Percentiles rank a stretch among this genome's conserved stretches.
These are phyloP conservation scores for Mya arenaria DNA, from an alignment of 1,140 invertebrate species.

Conservation along the genomic window DNA sequence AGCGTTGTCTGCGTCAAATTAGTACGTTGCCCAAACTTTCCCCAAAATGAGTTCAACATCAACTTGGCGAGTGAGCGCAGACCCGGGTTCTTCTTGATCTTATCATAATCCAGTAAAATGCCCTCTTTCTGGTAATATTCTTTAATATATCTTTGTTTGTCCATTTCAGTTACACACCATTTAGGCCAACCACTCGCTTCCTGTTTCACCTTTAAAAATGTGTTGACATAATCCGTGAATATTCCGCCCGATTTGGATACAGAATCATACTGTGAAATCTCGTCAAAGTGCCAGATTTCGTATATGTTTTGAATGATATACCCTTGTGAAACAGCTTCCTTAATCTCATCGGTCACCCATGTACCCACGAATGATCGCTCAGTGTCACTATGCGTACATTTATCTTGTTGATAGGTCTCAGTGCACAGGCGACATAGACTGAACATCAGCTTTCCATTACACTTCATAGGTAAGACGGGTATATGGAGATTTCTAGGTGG, in stretches of 20 bases:
- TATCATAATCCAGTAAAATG: too few species aligned
- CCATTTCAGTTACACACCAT: conserved; percentile 41
- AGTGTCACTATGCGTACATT: conserved; percentile 16
- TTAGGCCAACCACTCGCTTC: conserved; percentile 61
- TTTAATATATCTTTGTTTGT: too few species aligned
- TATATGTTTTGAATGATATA: neutral
- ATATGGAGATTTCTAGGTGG: conserved; percentile 27
- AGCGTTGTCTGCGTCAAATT: too few species aligned
- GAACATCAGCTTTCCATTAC: conserved; percentile 40
- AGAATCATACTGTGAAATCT: conserved; percentile 4
- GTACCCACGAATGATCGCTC: conserved; percentile 24
- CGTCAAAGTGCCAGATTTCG: conserved; percentile 52
- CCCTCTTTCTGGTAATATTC: too few species aligned
- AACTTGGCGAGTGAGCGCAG: too few species aligned
- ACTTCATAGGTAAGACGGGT: conserved; percentile 23
- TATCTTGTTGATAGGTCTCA: neutral
- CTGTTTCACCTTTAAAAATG: conserved; percentile 67
- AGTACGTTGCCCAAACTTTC: too few species aligned
- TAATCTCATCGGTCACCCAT: conserved; percentile 11
- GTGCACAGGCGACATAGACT: conserved; percentile 31
- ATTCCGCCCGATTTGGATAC: conserved; percentile 9
- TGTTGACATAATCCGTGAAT: conserved; percentile 62
- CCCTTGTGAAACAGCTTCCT: too few species aligned
- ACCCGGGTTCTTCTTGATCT: too few species aligned
- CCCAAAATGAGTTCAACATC: too few species aligned